Percentiles rank a stretch among this genome's conserved stretches.
These are phyloP conservation scores for Poecilia velifera DNA, from an alignment of 2,797 vertebrate species.

Conservation along the genomic window DNA sequence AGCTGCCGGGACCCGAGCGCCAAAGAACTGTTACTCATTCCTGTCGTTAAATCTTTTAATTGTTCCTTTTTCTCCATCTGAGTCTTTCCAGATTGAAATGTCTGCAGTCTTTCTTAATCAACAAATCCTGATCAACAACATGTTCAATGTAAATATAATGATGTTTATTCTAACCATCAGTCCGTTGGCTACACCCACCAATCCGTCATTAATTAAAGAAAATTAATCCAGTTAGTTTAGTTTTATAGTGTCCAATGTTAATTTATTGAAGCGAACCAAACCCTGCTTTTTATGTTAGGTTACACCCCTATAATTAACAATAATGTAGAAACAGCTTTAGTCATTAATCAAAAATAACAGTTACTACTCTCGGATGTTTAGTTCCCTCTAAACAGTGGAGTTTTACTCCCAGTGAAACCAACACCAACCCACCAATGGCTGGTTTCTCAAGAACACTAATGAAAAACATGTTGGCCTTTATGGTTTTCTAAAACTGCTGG, in stretches of 20 bases:
- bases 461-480: slow-evolving; percentile 16
- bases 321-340: neutral
- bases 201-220: neutral
- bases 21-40: no score
- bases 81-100: neutral
- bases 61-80: no score
- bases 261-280: neutral
- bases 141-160: neutral
- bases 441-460: neutral
- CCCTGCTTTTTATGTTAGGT: neutral
- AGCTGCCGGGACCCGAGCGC: no score
- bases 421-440: neutral
- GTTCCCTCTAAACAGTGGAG: neutral
- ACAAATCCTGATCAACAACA: neutral
- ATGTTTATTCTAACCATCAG: neutral
- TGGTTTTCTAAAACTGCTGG: slow-evolving; percentile 17
- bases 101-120: neutral
- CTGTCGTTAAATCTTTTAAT: no score
- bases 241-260: neutral
- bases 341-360: neutral
- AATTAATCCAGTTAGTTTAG: neutral
- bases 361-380: neutral
- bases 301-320: neutral
- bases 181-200: neutral
- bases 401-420: neutral